These are phyloP conservation scores for Acropora tenuis DNA, from an alignment of 64 coral and sea anemone species.

Conservation along the genomic window DNA sequence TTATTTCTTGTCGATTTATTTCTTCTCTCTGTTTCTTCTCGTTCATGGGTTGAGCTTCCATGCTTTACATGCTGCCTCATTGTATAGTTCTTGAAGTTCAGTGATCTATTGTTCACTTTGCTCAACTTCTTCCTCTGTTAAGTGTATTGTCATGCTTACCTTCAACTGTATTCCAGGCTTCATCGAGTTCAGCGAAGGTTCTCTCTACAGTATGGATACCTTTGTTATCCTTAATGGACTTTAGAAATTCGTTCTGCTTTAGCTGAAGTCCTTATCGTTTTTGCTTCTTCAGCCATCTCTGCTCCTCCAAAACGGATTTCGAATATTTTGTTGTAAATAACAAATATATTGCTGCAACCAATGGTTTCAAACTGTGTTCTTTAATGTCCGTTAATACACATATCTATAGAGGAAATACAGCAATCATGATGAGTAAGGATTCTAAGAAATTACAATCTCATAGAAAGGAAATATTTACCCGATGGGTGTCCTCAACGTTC, in stretches of 20 bases:
- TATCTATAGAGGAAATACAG: no score
- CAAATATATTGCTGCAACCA: no score
- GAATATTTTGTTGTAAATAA: no score
- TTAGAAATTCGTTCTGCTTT: slow-evolving; percentile 63
- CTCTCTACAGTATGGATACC: slow-evolving; percentile 49
- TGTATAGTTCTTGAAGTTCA: slow-evolving; percentile 63
- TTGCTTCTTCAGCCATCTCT: slow-evolving; percentile 77
- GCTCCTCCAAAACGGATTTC: no score
- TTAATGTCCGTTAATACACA: no score
- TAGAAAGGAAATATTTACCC: no score
- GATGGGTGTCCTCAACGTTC: no score
- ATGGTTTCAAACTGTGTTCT: no score
- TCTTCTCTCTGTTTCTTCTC: slow-evolving; percentile 53
- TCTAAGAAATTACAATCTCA: no score
- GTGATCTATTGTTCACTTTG: slow-evolving; percentile 51
- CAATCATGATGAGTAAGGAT: no score
- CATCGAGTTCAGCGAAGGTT: slow-evolving; percentile 45
- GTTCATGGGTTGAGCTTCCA: slow-evolving; percentile 43
- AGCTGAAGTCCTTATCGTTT: slow-evolving; percentile 45
- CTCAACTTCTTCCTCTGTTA: slow-evolving; percentile 75
- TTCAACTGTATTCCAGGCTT: slow-evolving; percentile 77
- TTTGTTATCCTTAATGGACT: slow-evolving; percentile 45
- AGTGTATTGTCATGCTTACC: slow-evolving; percentile 63
- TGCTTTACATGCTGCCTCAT: slow-evolving; percentile 17
- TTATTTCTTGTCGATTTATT: slow-evolving; percentile 31